phyloP scores from a whole-genome alignment of 2,113 vertebrate species.

The Myiozetetes cayanensis region DNA sequence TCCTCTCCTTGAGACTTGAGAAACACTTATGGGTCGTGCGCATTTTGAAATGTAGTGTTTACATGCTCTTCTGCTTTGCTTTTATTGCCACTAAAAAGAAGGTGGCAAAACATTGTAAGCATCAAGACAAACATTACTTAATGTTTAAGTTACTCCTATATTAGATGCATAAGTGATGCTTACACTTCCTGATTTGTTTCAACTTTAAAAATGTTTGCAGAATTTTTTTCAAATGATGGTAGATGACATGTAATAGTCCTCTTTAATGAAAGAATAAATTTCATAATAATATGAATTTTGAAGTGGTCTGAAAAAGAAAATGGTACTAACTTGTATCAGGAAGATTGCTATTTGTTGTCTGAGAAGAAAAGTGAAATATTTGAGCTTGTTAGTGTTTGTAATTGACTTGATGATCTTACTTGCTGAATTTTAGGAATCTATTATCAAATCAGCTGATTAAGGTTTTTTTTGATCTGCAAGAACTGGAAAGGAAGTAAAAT shows the following conservation, averaged over 20 bases:
- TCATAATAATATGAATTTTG: neutral
- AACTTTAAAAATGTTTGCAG: neutral
- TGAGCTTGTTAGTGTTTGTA: neutral
- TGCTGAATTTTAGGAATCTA: neutral
- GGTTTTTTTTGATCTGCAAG: neutral
- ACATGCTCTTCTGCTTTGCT: neutral
- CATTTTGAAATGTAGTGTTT: neutral
- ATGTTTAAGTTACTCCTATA: neutral
- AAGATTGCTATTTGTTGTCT: neutral
- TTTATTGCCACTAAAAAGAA: neutral
- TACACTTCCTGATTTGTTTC: neutral
- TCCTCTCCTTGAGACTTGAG: neutral
- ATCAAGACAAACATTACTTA: neutral
- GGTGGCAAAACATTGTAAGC: neutral
- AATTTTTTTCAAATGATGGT: neutral
- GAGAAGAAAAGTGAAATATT: neutral
- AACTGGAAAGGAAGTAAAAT: neutral
- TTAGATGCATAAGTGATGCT: neutral
- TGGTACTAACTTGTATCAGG: neutral
- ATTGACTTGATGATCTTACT: neutral
- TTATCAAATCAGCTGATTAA: neutral
- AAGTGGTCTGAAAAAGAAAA: neutral
- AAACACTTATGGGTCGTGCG: neutral
- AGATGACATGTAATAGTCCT: neutral
- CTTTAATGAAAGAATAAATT: neutral